Conservation (phyloP, 2,797 vertebrate genomes). For the Peromyscus aztecus region DNA sequence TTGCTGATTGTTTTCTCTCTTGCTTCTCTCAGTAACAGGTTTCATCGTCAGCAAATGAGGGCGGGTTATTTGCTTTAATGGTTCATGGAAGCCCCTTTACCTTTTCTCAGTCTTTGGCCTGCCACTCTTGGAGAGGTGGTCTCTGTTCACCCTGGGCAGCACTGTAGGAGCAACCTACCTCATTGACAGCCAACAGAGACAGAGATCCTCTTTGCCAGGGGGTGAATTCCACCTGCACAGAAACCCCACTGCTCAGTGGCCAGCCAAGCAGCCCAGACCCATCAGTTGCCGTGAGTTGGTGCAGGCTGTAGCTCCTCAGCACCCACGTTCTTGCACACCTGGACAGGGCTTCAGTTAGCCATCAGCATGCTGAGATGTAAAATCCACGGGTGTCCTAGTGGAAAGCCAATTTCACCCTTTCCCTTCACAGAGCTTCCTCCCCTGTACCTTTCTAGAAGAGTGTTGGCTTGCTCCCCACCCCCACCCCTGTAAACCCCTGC, state of each 20-base stretch:
- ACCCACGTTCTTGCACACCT: accelerated
- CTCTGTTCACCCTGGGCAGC: not conserved
- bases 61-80: not conserved
- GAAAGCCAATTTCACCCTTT: not conserved
- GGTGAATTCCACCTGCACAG: not conserved
- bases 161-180: not conserved
- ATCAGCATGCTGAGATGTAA: not conserved
- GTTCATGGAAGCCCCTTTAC: not conserved
- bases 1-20: not conserved
- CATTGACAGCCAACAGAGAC: not conserved
- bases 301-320: not conserved
- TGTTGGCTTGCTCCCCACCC: not conserved
- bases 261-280: not conserved
- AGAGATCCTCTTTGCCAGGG: not conserved
- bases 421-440: not conserved
- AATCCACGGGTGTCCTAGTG: not conserved
- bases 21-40: not conserved
- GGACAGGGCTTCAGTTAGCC: not conserved
- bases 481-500: not conserved
- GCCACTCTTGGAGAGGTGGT: not conserved
- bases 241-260: not conserved
- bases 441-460: not conserved
- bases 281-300: not conserved
- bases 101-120: not conserved
- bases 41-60: not conserved